Evolutionary conservation across 2,113 vertebrate species (phyloP), one percentile per base, ranked within the genome.

Genomic region (Mormyrus iriodes): DNA sequence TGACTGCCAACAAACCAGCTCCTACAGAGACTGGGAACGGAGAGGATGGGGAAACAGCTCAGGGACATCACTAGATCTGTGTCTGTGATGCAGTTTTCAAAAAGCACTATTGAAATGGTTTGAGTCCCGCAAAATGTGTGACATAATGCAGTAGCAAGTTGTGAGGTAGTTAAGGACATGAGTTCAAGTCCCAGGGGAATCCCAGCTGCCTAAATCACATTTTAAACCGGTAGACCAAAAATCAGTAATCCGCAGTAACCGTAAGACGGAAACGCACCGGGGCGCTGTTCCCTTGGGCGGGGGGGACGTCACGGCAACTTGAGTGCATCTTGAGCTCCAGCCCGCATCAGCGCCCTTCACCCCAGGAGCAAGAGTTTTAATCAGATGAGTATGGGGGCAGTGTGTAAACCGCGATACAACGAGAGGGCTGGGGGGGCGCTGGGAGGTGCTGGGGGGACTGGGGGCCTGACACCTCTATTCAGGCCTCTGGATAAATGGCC

Each of bases 381-480:
- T 91, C 91, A 91, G 91, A 92, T 91, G 92, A 92, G 90, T 79
- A 31, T 83, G 42, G 76, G 42, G 46, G n/a, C 85, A 44, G 76
- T 83, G 86, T 88, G 27, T 49, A 88, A 61, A 88, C 42, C 27
- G 24, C 39, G 27, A 58, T 85, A 48, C 46, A 35, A 3, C 27
- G 87, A 58, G n/a, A 35, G 48, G 53, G n/a, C 89, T 90, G 88
- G 91, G 91, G 91, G 91, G 90, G n/a, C n/a, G n/a, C n/a, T n/a
- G n/a, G n/a, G n/a, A n/a, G n/a, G n/a, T n/a, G n/a, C n/a, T n/a
- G 90, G 39, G 90, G 86, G 86, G 46, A 85, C 88, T 3, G 91
- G 91, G 90, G 79, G 89, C 85, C 92, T 93, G 92, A 94, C 93
- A 92, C 91, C 53, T 92, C 93, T 90, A 93, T 91, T 94, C 93